These are phyloP conservation scores for Heteromyza rotundicornis DNA, from an alignment of 2,888 invertebrate species.

Conservation along the genomic window DNA sequence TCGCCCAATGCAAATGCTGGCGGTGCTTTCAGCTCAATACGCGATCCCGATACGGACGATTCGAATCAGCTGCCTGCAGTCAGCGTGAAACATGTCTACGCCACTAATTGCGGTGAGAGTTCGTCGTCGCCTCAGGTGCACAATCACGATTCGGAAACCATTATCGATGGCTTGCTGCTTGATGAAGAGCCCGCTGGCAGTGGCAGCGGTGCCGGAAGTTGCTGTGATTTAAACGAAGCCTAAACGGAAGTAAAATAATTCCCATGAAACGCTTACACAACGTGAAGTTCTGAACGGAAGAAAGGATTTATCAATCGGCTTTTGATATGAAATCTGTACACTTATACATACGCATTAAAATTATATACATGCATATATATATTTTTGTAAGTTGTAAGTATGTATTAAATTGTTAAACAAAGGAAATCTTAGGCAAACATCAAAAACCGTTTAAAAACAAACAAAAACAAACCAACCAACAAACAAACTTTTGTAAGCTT, in stretches of 20 bases:
- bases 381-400: background rate
- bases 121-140: slow-evolving; percentile 59
- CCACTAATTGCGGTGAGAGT: slow-evolving; percentile 59
- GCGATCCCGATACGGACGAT: slow-evolving; percentile 59
- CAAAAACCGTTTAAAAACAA: slow-evolving; percentile 2
- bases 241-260: slow-evolving; percentile 27
- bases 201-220: slow-evolving; percentile 26
- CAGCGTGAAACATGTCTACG: slow-evolving; percentile 56
- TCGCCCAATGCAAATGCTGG: slow-evolving; percentile 59
- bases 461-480: slow-evolving; percentile 12
- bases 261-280: too few species aligned
- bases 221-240: slow-evolving; percentile 55
- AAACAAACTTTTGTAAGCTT: background rate
- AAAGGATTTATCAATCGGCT: too few species aligned
- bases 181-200: slow-evolving; percentile 42
- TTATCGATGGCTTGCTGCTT: slow-evolving; percentile 43
- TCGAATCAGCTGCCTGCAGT: slow-evolving; percentile 54
- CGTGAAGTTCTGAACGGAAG: too few species aligned
- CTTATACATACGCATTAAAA: background rate
- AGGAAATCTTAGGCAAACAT: background rate
- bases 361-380: background rate
- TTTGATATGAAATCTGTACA: too few species aligned
- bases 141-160: slow-evolving; percentile 49
- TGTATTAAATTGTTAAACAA: background rate
- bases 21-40: slow-evolving; percentile 60